Evolutionary conservation across 2,888 invertebrate genomes (phyloP), one percentile per base, ranked within the genome.

Genomic region (Cryptophagus acutangulus): DNA sequence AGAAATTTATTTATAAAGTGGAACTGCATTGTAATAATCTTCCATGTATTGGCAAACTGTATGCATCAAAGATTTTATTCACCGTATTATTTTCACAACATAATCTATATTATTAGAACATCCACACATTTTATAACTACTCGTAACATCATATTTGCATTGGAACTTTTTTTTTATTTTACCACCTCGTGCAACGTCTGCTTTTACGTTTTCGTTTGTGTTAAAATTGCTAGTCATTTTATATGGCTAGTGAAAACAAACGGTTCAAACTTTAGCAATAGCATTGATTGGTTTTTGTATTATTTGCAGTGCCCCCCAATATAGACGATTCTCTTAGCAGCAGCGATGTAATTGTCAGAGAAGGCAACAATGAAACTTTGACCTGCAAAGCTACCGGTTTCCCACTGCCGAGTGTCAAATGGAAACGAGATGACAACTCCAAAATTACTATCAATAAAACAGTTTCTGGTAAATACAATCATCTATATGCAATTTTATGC

Each of bases 251-350:
- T 50, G 41, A 44, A 45, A 46, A 44, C 51, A 51, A 51, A 48
- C 46, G 51, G 46, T 45, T 45, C 48, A 46, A 51, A 53, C 49
- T 51, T 51, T 48, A 48, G 44, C 40, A 48, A 45, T 45, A 45
- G 40, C 33, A 43, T 36, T 40, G 41, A 42, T 39, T 42, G 42
- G 38, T 38, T 42, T 44, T 42, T 43, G 42, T 46, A 40, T 49
- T 46, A 42, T 47, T 66, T 66, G 36, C 78, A 92, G 92, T 92
- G 58, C 91, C 92, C 38, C 92, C 92, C 43, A 87, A 88, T 69
- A 91, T 92, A 68, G 89, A 90, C 71, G 91, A 92, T 74, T 83
- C 87, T 47, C 75, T 85, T 70, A 89, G 89, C 68, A 90, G 90
- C 62, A 89, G 89, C 66, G 92, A 92, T 73, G 87, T 88, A 57